Evolutionary conservation across 2,113 vertebrate species (phyloP).

Genomic region (Hemiprocne comata): DNA sequence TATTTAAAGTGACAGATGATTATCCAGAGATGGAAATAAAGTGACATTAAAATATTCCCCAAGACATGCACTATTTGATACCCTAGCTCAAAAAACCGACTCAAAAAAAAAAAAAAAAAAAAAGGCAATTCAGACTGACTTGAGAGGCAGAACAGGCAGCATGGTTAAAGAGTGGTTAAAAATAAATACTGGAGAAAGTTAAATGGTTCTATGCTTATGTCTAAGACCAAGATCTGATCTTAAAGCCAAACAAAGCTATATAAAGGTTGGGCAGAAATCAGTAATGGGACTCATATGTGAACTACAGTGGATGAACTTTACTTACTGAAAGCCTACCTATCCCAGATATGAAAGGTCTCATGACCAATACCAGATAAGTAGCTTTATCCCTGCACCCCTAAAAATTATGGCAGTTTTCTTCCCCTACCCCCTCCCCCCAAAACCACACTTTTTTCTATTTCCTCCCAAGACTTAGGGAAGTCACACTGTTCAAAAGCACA

Average conservation of each 20-base stretch:
- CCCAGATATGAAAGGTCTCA: background rate
- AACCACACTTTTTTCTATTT: background rate
- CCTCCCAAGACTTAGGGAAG: background rate
- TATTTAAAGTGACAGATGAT: slow-evolving; percentile 62
- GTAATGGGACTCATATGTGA: background rate
- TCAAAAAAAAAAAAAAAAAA: background rate
- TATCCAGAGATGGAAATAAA: slow-evolving; percentile 45
- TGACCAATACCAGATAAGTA: background rate
- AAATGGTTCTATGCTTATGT: background rate
- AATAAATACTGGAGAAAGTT: background rate
- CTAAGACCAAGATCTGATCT: background rate
- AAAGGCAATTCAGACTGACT: background rate
- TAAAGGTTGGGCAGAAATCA: background rate
- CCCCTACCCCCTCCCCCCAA: accelerated
- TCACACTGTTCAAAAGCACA: background rate
- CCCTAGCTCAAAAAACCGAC: background rate
- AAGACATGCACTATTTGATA: slow-evolving; percentile 21
- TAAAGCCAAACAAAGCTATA: background rate
- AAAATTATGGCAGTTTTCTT: background rate
- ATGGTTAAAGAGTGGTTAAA: background rate
- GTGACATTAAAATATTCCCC: slow-evolving; percentile 61
- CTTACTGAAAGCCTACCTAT: background rate
- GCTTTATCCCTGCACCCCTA: background rate
- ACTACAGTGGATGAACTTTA: background rate
- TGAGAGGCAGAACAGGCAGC: background rate